phyloP scores from a whole-genome alignment of 2,797 vertebrate genomes.

The Cossypha polioptera region DNA sequence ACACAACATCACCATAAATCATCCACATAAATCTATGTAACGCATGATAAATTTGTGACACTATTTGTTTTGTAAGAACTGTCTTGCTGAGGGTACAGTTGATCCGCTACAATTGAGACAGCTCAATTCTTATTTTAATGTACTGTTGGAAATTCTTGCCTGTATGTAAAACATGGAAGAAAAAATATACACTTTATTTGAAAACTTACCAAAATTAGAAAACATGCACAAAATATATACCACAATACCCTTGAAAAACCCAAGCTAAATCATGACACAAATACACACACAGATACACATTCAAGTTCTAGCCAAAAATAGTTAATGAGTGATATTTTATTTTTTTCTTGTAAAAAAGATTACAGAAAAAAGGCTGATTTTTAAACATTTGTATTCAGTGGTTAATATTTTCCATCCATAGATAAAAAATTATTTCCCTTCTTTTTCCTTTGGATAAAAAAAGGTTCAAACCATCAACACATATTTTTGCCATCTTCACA shows the following conservation, averaged over 20 bases:
- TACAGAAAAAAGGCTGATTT: background rate
- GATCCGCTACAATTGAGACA: background rate
- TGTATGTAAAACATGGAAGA: background rate
- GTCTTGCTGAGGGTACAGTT: background rate
- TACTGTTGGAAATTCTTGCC: background rate
- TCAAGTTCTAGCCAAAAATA: background rate
- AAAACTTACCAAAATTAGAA: background rate
- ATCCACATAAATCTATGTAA: background rate
- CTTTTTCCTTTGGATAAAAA: background rate
- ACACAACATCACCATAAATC: background rate
- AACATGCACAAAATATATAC: background rate
- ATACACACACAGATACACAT: background rate
- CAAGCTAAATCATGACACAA: background rate
- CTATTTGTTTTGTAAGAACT: background rate
- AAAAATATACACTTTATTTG: background rate
- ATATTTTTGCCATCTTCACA: background rate
- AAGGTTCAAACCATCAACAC: background rate
- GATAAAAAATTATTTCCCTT: background rate
- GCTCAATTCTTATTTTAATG: background rate
- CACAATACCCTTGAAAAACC: background rate
- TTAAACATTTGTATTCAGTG: background rate
- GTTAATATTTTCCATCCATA: background rate
- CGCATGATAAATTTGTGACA: background rate
- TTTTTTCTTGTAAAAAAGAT: background rate
- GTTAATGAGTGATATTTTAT: background rate